phyloP scores from a whole-genome alignment of 2,797 vertebrate genomes.

The Rhinogobio ventralis region DNA sequence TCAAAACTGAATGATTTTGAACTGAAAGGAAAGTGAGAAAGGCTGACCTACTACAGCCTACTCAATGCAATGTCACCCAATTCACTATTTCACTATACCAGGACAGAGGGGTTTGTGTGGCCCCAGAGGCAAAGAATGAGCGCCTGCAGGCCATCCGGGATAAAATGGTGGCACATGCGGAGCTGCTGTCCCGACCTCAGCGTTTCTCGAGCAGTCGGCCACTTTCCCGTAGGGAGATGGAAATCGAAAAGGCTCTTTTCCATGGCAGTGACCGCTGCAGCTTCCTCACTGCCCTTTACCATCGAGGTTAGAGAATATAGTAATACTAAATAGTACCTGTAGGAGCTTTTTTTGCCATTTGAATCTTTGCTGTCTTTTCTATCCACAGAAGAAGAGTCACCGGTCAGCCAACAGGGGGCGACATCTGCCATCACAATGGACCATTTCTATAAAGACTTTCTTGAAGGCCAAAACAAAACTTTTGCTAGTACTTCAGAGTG shows the following conservation, averaged over 20 bases:
- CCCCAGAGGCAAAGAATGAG: constrained; percentile 82
- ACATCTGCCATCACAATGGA: constrained; percentile 78
- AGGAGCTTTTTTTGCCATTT: neutral
- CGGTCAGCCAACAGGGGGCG: constrained; percentile 66
- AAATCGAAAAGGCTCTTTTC: constrained; percentile 92
- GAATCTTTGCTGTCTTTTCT: constrained; percentile 41
- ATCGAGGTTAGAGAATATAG: constrained; percentile 78
- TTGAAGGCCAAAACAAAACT: constrained; percentile 67
- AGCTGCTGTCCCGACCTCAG: constrained; percentile 87
- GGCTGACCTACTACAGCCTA: too few species aligned
- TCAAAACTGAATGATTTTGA: neutral
- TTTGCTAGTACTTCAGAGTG: neutral
- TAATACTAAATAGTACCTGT: neutral
- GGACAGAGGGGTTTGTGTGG: constrained; percentile 80
- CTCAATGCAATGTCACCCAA: neutral
- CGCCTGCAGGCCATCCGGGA: constrained; percentile 86
- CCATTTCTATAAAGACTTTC: constrained; percentile 84
- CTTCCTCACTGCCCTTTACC: constrained; percentile 90
- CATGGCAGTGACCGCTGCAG: constrained; percentile 87
- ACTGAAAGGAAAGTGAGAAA: neutral
- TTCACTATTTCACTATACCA: constrained; percentile 61
- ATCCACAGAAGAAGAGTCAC: constrained; percentile 77
- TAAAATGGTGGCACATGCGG: constrained; percentile 84
- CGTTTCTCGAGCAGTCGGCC: constrained; percentile 88
- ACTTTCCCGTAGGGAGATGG: constrained; percentile 91